Base-by-base conservation (phyloP, 2,113 vertebrate species). In the Platysternon megacephalum region DNA sequence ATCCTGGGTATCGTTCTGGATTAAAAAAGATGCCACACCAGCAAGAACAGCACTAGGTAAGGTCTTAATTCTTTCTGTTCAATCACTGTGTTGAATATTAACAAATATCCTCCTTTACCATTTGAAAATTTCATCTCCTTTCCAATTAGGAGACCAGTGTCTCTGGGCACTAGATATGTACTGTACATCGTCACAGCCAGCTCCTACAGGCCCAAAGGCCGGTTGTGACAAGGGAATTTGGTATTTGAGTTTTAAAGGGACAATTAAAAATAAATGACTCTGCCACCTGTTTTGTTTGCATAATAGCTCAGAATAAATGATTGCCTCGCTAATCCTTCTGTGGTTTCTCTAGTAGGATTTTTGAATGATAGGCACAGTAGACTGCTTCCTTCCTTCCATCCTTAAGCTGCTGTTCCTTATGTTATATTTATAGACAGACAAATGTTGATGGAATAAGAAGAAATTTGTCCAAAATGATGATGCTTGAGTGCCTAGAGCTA, bases 1-100 rank as follows among this genome's bases (percentile, higher is more conserved):
- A 68, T 99, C 99, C 72, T 99, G 99, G 99, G 99, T 99, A 32
- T 99, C 99, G 9, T 99, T 99, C 97, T 99, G 99, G 99, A 99
- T 99, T 95, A 99, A 99, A 98, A 99, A 99, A 96, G 99, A 99
- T 82, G 99, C 99, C 80, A 99, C 99, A 32, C 99, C 99, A 87
- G 99, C 99, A 96, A 98, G 99, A 97, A 99, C 99, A 42, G 99
- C 99, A 94, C 96, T 99, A 98, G 99, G 99, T 99, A 98, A 95
- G 98, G 95, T 90, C 80, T 44, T 48, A 76, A 88, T 84, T 81
- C 4, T 21, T 94, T 92, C 89, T 29, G 29, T 26, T 8, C 35
- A 11, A 9, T 85, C 26, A 92, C 85, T 39, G 2, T 88, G 6
- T 46, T 24, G 46, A 79, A 72, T 72, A 72, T 72, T 39, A 72